These are phyloP conservation scores for Morbakka virulenta DNA, from an alignment of 30 jellyfish, hydroid and myxozoan species.

Conservation along the genomic window DNA sequence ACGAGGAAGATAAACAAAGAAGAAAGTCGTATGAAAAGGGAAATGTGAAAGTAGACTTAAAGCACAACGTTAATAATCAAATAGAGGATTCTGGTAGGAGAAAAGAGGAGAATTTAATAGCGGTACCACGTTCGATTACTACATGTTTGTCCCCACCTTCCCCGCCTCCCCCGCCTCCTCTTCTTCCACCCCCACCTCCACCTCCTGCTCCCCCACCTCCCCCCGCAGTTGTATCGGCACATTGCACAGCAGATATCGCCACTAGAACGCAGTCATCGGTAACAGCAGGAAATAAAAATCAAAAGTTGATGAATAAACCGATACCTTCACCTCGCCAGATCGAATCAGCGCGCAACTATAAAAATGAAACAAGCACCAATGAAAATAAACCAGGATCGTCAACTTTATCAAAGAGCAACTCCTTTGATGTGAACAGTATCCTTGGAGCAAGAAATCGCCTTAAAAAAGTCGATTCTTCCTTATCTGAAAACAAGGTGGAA, in stretches of 20 bases:
- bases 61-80: too few relatives aligned
- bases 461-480: conserved; percentile 18
- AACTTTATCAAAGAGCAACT: neutral
- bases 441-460: conserved; percentile 49
- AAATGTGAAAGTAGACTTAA: neutral
- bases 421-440: conserved; percentile 28
- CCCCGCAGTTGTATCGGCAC: conserved; percentile 52
- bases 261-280: neutral
- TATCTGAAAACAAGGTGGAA: neutral
- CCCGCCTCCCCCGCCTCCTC: conserved; percentile 41
- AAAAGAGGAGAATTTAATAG: neutral
- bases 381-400: neutral
- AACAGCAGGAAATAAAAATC: neutral
- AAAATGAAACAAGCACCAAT: neutral
- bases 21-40: neutral
- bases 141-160: conserved; percentile 20
- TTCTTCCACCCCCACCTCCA: conserved; percentile 60
- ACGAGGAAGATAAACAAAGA: conserved; percentile 5
- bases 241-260: neutral
- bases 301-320: neutral
- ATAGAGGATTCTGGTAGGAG: neutral
- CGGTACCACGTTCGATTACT: neutral
- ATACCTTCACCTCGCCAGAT: neutral
- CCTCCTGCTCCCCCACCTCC: conserved; percentile 64
- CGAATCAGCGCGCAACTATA: neutral